Percentiles rank a stretch among this genome's conserved stretches.
phyloP scores from a whole-genome alignment of 2,797 vertebrate genomes.

The Natrix natrix region DNA sequence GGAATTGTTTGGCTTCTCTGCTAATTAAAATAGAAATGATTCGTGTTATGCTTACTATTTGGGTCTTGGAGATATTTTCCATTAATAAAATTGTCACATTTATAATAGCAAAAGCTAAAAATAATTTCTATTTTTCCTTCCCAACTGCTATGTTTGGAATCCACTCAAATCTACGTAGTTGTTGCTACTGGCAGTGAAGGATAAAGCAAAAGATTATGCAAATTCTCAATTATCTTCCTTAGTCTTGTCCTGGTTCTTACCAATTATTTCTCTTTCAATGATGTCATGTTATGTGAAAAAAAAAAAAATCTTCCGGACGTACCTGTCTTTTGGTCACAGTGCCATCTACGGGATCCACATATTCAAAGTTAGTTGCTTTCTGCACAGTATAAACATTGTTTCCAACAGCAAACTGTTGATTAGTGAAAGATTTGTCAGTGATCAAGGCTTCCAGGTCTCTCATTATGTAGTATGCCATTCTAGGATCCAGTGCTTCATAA shows the following conservation, averaged over 20 bases:
- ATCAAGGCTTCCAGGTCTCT: constrained; percentile 90
- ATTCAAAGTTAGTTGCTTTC: constrained; percentile 93
- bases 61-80: background rate
- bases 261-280: background rate
- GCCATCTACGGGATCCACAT: constrained; percentile 96
- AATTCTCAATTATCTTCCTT: background rate
- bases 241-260: background rate
- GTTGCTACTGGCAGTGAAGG: background rate
- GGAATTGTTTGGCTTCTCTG: background rate
- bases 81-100: background rate
- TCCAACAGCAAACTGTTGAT: constrained; percentile 95
- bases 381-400: constrained; percentile 89
- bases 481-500: constrained; percentile 92
- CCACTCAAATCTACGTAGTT: background rate
- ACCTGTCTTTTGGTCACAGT: constrained; percentile 94
- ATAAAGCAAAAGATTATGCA: background rate
- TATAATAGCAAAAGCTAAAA: background rate
- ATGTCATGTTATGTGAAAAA: background rate
- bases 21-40: background rate
- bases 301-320: background rate
- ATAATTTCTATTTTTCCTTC: background rate
- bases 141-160: background rate
- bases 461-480: constrained; percentile 90
- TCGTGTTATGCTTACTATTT: background rate
- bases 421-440: constrained; percentile 88